phyloP scores from a whole-genome alignment of 23 tunicate species.

The Botrylloides violaceus region DNA sequence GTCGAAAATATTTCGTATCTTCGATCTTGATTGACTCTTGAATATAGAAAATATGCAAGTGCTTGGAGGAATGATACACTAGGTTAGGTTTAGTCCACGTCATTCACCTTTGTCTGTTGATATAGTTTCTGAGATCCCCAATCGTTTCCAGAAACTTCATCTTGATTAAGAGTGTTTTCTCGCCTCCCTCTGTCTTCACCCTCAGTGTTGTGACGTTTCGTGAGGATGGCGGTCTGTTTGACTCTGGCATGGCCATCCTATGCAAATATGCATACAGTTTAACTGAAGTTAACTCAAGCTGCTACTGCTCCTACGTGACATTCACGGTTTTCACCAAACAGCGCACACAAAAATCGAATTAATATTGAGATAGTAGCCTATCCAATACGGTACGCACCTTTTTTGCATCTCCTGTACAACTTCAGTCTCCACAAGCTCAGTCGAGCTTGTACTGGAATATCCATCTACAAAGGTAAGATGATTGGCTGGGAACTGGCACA shows the following conservation, averaged over 20 bases:
- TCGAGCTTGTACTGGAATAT: conserved; percentile 9
- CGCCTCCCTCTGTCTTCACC: conserved; percentile 60
- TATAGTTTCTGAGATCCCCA: conserved; percentile 55
- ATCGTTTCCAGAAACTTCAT: conserved; percentile 75
- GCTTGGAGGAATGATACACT: background rate
- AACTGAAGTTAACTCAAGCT: no score
- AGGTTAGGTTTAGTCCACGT: background rate
- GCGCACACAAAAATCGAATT: no score
- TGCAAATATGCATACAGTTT: no score
- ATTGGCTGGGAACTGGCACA: no score
- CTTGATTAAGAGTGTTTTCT: conserved; percentile 48
- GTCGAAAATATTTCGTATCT: conserved; percentile 59
- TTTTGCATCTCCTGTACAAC: conserved; percentile 63
- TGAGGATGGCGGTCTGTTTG: conserved; percentile 34
- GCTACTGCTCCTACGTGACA: no score
- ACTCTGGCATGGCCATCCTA: conserved; percentile 44
- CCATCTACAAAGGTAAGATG: conserved; percentile 1
- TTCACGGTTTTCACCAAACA: no score
- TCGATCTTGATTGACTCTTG: background rate
- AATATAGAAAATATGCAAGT: background rate
- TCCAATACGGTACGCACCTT: no score
- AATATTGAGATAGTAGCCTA: no score
- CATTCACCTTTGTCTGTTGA: conserved; percentile 54
- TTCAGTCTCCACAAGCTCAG: conserved; percentile 68
- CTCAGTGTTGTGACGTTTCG: conserved; percentile 66